phyloP scores from a whole-genome alignment of 2,113 vertebrate genomes.

The Dromaius novaehollandiae region DNA sequence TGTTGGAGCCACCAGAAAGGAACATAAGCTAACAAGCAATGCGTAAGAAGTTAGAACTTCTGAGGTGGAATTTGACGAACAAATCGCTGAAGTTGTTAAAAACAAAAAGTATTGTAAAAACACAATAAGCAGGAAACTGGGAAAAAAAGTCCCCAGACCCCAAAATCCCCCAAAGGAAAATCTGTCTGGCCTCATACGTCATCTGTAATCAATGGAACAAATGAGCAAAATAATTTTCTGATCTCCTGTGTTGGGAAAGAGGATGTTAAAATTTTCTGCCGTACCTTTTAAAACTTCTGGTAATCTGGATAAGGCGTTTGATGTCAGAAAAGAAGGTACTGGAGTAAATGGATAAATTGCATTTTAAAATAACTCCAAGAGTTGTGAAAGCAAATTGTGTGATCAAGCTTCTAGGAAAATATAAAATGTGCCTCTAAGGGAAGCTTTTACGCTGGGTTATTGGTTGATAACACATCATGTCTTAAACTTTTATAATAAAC shows the following conservation, averaged over 20 bases:
- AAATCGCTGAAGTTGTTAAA: not conserved
- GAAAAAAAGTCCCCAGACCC: not conserved
- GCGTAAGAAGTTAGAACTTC: not conserved
- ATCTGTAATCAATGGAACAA: not conserved
- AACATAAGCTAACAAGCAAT: not conserved
- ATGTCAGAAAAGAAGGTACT: not conserved
- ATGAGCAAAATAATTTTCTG: not conserved
- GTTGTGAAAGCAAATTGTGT: not conserved
- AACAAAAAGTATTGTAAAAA: not conserved
- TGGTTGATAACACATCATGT: not conserved
- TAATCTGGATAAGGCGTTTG: not conserved
- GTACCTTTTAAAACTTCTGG: not conserved
- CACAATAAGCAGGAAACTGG: not conserved
- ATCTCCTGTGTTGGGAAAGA: not conserved
- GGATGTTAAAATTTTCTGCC: not conserved
- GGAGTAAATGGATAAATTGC: not conserved
- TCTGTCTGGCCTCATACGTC: not conserved
- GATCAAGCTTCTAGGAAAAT: not conserved
- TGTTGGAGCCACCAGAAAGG: not conserved
- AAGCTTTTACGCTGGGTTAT: not conserved
- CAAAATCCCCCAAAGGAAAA: not conserved
- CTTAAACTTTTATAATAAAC: not conserved
- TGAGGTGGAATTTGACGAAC: not conserved
- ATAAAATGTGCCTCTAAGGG: not conserved
- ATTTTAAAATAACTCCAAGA: not conserved